These are phyloP conservation scores for Argentina silus DNA, from an alignment of 2,797 vertebrate species.

Conservation along the genomic window DNA sequence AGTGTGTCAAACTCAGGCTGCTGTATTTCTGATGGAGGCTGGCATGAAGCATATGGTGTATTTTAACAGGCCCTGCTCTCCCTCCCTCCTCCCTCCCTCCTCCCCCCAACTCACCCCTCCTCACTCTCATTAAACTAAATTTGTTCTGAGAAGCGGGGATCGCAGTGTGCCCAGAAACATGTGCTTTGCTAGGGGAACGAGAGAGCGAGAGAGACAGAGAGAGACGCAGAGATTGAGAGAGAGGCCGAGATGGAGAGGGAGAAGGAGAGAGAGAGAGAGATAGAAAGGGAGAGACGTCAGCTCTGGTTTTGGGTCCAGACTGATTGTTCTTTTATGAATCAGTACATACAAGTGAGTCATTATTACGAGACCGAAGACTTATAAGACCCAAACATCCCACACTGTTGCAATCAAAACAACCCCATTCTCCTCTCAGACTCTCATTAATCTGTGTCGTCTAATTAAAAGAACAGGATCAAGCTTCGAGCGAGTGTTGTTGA, in stretches of 20 bases:
- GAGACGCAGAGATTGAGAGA: constrained; percentile 6
- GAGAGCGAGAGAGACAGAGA: background rate
- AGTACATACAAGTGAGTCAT: constrained; percentile 37
- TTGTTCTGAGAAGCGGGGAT: constrained; percentile 60
- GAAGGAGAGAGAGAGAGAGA: constrained; percentile 3
- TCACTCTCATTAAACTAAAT: constrained; percentile 69
- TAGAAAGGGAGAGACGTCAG: background rate
- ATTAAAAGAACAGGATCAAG: constrained; percentile 41
- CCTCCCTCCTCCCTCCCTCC: constrained; percentile 2
- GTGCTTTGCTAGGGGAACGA: constrained; percentile 27
- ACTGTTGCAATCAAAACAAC: constrained; percentile 30
- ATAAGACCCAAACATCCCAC: constrained; percentile 50
- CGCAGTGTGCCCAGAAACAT: constrained; percentile 52
- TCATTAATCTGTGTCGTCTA: constrained; percentile 56
- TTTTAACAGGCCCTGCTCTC: constrained; percentile 57
- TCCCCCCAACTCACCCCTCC: background rate
- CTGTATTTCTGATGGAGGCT: background rate
- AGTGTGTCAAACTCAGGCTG: background rate
- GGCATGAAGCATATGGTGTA: constrained; percentile 52
- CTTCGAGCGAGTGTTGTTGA: constrained; percentile 11
- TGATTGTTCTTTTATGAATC: constrained; percentile 18
- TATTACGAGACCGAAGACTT: constrained; percentile 49
- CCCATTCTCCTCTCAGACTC: constrained; percentile 20
- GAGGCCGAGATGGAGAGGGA: constrained; percentile 20
- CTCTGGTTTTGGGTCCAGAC: background rate